Conservation (phyloP, 2,797 vertebrate genomes). For the Parotocinclus haroldoi region DNA sequence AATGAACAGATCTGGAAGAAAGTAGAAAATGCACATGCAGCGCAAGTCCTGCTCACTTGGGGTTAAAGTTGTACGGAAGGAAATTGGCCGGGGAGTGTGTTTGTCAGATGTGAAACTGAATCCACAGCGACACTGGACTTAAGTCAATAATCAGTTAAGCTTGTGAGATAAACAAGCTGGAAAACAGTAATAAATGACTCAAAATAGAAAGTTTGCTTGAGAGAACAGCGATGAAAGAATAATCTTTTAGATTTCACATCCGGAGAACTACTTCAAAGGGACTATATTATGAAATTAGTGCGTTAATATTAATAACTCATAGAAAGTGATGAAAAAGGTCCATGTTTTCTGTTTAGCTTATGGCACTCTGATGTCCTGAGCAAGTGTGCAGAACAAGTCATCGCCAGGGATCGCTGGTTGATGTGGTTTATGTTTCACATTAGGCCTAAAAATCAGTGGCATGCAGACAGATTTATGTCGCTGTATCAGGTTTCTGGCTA, state of each 20-base stretch:
- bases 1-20: conserved; percentile 84
- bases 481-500: neutral
- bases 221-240: too few relatives aligned
- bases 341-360: conserved; percentile 50
- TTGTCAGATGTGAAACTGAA: conserved; percentile 2
- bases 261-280: too few relatives aligned
- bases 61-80: neutral
- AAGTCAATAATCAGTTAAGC: too few relatives aligned
- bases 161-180: too few relatives aligned
- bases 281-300: too few relatives aligned
- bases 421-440: conserved; percentile 10
- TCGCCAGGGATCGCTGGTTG: conserved; percentile 18
- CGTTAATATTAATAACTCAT: too few relatives aligned
- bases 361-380: neutral
- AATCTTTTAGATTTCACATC: too few relatives aligned
- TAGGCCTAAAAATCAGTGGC: conserved; percentile 7
- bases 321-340: too few relatives aligned
- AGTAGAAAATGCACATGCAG: conserved; percentile 3
- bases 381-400: conserved; percentile 8
- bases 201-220: too few relatives aligned
- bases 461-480: neutral
- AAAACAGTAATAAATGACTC: too few relatives aligned
- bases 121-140: too few relatives aligned
- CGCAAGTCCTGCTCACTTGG: neutral
- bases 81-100: neutral